Base-by-base conservation (phyloP, 2,113 vertebrate genomes). In the Semnopithecus entellus region DNA sequence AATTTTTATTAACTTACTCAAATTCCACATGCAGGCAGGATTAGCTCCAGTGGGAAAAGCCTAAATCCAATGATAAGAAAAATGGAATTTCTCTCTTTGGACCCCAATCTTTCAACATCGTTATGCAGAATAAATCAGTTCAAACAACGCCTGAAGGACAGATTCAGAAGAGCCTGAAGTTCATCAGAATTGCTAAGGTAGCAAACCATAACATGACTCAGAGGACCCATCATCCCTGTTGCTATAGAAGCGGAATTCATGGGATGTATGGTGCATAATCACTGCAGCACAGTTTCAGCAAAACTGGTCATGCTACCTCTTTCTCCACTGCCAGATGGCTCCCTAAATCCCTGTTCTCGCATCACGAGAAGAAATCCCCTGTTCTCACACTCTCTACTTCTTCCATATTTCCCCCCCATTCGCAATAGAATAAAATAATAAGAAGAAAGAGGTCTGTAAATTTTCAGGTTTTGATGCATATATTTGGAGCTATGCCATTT, bases 1-100 rank as follows among this genome's bases (percentile, higher is more conserved):
- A 3, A 52, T 52, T 91, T 87, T 90, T 61, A 83, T 68, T 64
- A 75, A 7, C 43, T 57, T n/a, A 78, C 32, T 84, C 27, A 92
- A 78, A 66, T 95, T 55, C 45, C 11, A 79, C 8, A 30, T 30
- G 48, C 23, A 32, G 73, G 30, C 43, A 55, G 40, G 23, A 78
- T 88, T 92, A 70, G 61, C 11, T 27, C 20, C 23, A 40, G n/a
- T 43, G 30, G 25, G 12, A 14, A 30, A 88, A 10, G 66, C 1
- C n/a, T 27, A 76, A 40, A 12, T 27, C 43, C 27, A 52, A 35
- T 81, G 75, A 55, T 61, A 94, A 92, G 35, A 25, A 76, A 25
- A 92, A 61, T 9, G 5, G 13, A 70, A 68, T 81, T 3, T 94
- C 25, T 59, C 18, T 40, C 40, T 87, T 55, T 75, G 17, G 7